These are phyloP conservation scores for Piprites chloris DNA, from an alignment of 2,113 vertebrate genomes.

Conservation along the genomic window DNA sequence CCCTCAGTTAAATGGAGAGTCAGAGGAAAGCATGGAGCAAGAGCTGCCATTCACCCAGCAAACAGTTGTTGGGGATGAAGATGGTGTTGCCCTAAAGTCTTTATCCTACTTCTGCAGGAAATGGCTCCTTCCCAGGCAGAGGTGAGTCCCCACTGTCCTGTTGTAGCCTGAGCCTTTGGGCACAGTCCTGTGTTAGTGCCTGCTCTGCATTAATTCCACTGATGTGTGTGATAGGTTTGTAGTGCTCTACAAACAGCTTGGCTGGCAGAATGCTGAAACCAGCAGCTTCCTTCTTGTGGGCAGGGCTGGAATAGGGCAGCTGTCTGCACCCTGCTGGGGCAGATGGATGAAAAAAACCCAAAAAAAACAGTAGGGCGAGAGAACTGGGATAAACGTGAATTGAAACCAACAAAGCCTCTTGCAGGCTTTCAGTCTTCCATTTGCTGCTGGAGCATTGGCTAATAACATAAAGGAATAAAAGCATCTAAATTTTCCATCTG, in stretches of 20 bases:
- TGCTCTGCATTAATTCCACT: not conserved
- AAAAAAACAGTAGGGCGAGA: not conserved
- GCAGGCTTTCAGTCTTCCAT: not conserved
- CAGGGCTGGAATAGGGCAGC: not conserved
- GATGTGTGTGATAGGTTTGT: not conserved
- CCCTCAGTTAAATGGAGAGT: not conserved
- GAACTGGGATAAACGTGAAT: not conserved
- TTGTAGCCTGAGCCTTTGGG: rapidly evolving
- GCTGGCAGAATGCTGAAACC: not conserved
- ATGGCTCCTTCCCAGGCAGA: not conserved
- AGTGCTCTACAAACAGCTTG: not conserved
- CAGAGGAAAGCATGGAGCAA: not conserved
- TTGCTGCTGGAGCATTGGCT: not conserved
- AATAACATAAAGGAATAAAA: conserved; percentile 5
- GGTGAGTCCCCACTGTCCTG: not conserved
- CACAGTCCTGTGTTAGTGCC: not conserved
- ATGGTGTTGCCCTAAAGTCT: not conserved
- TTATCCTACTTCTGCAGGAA: not conserved
- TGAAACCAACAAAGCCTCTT: not conserved
- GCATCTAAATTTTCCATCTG: not conserved
- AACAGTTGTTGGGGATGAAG: not conserved
- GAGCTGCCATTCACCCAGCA: not conserved
- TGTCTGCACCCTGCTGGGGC: not conserved
- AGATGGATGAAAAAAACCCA: not conserved
- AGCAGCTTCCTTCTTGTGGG: not conserved